phyloP scores from a whole-genome alignment of 2,113 vertebrate species.

The Triplophysa dalaica region DNA sequence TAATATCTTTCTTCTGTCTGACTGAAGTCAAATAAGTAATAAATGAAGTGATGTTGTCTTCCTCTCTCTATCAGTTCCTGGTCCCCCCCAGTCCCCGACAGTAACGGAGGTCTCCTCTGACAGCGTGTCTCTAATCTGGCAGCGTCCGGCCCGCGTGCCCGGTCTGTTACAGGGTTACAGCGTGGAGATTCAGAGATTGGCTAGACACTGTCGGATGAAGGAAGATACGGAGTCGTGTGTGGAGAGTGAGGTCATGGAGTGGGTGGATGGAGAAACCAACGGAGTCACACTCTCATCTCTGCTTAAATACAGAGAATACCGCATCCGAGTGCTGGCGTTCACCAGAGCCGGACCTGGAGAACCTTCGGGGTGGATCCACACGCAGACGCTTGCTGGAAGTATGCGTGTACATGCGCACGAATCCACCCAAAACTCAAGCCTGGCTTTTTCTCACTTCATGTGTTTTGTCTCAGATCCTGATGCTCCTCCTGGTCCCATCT shows the following conservation, averaged over 20 bases:
- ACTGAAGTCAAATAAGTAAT: not conserved
- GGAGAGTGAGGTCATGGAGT: constrained; percentile 72
- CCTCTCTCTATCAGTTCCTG: constrained; percentile 77
- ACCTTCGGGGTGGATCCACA: constrained; percentile 81
- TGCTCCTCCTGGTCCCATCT: constrained; percentile 81
- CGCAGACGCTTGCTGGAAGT: constrained; percentile 85
- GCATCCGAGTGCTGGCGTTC: constrained; percentile 86
- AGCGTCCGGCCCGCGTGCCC: constrained; percentile 76
- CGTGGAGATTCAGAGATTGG: constrained; percentile 81
- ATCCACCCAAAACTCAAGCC: not conserved
- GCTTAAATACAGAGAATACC: constrained; percentile 87
- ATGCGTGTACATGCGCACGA: constrained; percentile 62
- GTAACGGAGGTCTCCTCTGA: constrained; percentile 80
- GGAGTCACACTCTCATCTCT: constrained; percentile 78
- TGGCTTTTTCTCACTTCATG: not conserved
- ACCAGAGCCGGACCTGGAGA: constrained; percentile 86
- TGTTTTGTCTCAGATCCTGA: constrained; percentile 81
- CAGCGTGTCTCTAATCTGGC: constrained; percentile 86
- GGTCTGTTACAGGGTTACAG: constrained; percentile 88
- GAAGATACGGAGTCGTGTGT: constrained; percentile 72
- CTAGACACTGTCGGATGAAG: constrained; percentile 82
- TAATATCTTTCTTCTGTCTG: too few species aligned
- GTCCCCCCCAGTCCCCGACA: constrained; percentile 78
- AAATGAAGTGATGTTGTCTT: not conserved
- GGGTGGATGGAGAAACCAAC: constrained; percentile 66